Evolutionary conservation across 1,140 invertebrate species (phyloP).

Genomic region (Cherax destructor): DNA sequence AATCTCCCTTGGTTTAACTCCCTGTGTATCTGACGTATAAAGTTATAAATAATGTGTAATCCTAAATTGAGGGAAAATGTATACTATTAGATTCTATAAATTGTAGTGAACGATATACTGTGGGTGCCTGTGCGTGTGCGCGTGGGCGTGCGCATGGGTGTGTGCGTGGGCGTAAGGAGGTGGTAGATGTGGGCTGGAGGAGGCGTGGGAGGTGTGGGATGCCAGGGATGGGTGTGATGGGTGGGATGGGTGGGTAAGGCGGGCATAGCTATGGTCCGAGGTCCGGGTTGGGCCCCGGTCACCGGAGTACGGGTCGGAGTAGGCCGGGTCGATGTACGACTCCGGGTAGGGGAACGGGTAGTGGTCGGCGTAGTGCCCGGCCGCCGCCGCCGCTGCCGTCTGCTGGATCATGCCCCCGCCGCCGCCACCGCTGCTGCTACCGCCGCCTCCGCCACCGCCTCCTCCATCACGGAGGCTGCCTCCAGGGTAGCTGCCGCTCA

Average conservation of each 20-base stretch:
- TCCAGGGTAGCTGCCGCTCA: slow-evolving; percentile 25
- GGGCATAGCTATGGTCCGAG: slow-evolving; percentile 50
- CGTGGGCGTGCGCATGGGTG: slow-evolving; percentile 32
- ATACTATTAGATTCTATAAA: slow-evolving; percentile 6
- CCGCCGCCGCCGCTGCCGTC: neutral
- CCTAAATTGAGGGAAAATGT: neutral
- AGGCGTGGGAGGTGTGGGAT: slow-evolving; percentile 45
- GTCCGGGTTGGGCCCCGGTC: slow-evolving; percentile 12
- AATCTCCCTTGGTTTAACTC: neutral
- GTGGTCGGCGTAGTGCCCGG: slow-evolving; percentile 10
- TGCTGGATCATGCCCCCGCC: neutral
- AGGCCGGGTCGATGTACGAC: slow-evolving; percentile 34
- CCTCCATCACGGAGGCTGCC: neutral
- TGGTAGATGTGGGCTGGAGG: slow-evolving; percentile 49
- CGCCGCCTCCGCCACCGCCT: neutral
- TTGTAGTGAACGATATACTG: slow-evolving; percentile 58
- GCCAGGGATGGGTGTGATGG: slow-evolving; percentile 36
- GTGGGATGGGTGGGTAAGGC: slow-evolving; percentile 44
- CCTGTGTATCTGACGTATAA: neutral
- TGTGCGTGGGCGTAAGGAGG: slow-evolving; percentile 46
- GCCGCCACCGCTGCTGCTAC: slow-evolving; percentile 9
- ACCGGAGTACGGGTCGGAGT: slow-evolving; percentile 40
- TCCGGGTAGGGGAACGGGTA: slow-evolving; percentile 43
- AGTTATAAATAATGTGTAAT: neutral
- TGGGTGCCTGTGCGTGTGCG: slow-evolving; percentile 49